These are phyloP conservation scores for Arge pagana DNA, from an alignment of 2,888 invertebrate species.

Conservation along the genomic window DNA sequence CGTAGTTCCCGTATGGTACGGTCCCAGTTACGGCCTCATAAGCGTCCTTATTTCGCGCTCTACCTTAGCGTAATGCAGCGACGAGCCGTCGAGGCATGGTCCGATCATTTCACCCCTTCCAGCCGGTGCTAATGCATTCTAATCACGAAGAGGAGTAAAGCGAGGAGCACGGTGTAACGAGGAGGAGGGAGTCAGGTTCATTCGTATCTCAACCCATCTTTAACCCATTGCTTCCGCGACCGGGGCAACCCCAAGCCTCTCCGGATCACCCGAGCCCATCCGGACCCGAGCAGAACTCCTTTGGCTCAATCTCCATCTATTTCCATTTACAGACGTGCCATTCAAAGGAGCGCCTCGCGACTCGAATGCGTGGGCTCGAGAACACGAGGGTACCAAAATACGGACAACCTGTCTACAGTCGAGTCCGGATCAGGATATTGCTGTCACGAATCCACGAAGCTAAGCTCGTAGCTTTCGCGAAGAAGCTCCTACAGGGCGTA, in stretches of 20 bases:
- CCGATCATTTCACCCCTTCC: constrained; percentile 14
- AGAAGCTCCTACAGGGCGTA: too few species aligned
- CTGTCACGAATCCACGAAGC: too few species aligned
- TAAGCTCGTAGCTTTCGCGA: too few species aligned
- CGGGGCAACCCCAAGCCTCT: neutral
- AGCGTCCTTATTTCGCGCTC: too few species aligned
- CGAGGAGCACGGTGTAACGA: constrained; percentile 32
- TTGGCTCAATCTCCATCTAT: constrained; percentile 39
- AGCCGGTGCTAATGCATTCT: constrained; percentile 33
- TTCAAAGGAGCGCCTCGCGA: constrained; percentile 29
- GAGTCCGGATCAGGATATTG: too few species aligned
- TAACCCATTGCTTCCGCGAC: constrained; percentile 33
- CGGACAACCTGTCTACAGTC: too few species aligned
- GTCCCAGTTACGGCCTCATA: too few species aligned
- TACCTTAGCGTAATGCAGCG: too few species aligned
- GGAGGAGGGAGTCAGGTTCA: constrained; percentile 16
- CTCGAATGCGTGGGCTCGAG: constrained; percentile 22
- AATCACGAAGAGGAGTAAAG: constrained; percentile 39
- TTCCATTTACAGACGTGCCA: constrained; percentile 38
- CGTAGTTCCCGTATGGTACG: too few species aligned
- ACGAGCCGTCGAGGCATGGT: too few species aligned
- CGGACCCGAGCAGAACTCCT: constrained; percentile 18
- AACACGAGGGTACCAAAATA: constrained; percentile 3
- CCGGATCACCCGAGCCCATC: constrained; percentile 17
- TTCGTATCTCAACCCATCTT: constrained; percentile 14